phyloP scores from a whole-genome alignment of 2,113 vertebrate genomes.

The Octodon degus region DNA sequence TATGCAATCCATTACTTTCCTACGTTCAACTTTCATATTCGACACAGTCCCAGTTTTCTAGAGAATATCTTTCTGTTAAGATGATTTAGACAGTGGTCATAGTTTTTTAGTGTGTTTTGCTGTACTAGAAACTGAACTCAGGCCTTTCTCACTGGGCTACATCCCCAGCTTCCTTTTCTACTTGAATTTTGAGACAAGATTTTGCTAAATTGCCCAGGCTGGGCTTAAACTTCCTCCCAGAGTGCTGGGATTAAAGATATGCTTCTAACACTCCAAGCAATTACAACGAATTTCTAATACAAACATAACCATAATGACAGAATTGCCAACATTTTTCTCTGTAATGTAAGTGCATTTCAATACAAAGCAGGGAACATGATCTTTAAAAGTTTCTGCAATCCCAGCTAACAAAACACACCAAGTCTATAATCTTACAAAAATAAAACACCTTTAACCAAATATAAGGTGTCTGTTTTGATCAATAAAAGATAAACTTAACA shows the following conservation, averaged over 20 bases:
- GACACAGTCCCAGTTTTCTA: neutral
- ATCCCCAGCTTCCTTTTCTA: neutral
- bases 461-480: constrained; percentile 37
- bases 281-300: neutral
- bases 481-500: constrained; percentile 40
- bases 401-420: neutral
- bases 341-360: neutral
- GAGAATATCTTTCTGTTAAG: neutral
- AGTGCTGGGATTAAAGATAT: neutral
- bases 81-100: neutral
- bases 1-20: neutral
- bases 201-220: neutral
- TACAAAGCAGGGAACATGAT: neutral
- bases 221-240: neutral
- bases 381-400: neutral
- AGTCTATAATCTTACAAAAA: neutral
- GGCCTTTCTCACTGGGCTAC: neutral
- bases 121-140: neutral
- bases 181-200: neutral
- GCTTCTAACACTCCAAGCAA: neutral
- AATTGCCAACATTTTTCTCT: neutral
- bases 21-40: neutral
- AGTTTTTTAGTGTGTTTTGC: neutral
- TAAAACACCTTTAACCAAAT: neutral
- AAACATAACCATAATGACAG: neutral